phyloP scores from a whole-genome alignment of 2,113 vertebrate species.

The Synchiropus splendidus region DNA sequence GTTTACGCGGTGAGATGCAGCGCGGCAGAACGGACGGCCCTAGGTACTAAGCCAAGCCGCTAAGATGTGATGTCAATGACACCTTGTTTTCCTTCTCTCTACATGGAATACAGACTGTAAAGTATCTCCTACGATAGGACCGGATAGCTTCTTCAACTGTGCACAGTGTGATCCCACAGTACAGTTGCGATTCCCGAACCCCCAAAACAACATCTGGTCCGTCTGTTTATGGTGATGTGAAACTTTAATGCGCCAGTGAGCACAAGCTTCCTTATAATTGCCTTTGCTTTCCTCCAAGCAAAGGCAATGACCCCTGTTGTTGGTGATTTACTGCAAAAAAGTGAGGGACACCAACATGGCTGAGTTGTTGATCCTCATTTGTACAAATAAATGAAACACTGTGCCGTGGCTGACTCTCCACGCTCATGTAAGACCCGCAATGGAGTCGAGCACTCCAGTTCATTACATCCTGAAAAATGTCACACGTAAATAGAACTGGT shows the following conservation, averaged over 20 bases:
- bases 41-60: too few relatives aligned
- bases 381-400: background rate
- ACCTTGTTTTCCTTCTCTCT: too few relatives aligned
- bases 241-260: slow-evolving; percentile 47
- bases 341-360: slow-evolving; percentile 5
- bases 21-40: too few relatives aligned
- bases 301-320: slow-evolving; percentile 36
- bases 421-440: too few relatives aligned
- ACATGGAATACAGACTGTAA: too few relatives aligned
- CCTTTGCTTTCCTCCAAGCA: slow-evolving; percentile 31
- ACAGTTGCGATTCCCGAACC: slow-evolving; percentile 33
- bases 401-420: too few relatives aligned
- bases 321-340: slow-evolving; percentile 28
- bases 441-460: too few relatives aligned
- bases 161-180: slow-evolving; percentile 15
- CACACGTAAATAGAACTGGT: too few relatives aligned
- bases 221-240: slow-evolving; percentile 39
- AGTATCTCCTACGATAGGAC: too few relatives aligned
- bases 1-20: too few relatives aligned
- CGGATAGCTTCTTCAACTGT: slow-evolving; percentile 1
- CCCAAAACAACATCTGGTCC: slow-evolving; percentile 32
- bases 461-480: too few relatives aligned
- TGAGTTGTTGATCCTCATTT: slow-evolving; percentile 12
- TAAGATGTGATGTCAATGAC: too few relatives aligned
- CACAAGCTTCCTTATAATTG: slow-evolving; percentile 47